Percentiles rank a stretch among this genome's conserved stretches.
Conservation (phyloP, 2,888 invertebrate species). For the Spatulosminthurus flaviceps region DNA sequence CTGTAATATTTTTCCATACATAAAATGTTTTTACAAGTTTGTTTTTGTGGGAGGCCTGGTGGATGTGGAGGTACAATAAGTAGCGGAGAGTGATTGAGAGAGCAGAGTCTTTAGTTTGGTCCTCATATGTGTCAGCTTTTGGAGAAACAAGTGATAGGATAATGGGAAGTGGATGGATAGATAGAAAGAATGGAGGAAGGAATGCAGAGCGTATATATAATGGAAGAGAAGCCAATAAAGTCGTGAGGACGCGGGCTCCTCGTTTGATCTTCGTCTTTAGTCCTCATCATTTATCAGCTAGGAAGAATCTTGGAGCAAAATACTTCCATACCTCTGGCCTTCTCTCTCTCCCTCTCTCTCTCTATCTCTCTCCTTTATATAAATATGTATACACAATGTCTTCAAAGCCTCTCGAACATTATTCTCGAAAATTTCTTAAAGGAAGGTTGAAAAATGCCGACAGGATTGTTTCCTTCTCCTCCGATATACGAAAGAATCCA, state of each 20-base stretch:
- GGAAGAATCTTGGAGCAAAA: too few species aligned
- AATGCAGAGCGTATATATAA: neutral
- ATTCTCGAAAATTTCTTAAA: neutral
- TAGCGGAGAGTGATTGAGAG: neutral
- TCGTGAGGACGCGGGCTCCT: constrained; percentile 36
- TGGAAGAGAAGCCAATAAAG: constrained; percentile 39
- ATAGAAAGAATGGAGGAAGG: constrained; percentile 1
- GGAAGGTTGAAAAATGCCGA: neutral
- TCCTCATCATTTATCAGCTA: constrained; percentile 27
- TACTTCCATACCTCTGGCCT: too few species aligned
- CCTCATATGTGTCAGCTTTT: neutral
- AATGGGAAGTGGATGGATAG: constrained; percentile 30
- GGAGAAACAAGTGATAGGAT: constrained; percentile 30
- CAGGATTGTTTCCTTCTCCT: too few species aligned
- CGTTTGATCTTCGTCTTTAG: constrained; percentile 39
- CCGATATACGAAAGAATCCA: too few species aligned
- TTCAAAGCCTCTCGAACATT: neutral
- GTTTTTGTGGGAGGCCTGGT: too few species aligned
- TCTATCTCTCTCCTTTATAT: too few species aligned
- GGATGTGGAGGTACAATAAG: too few species aligned
- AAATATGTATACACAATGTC: neutral
- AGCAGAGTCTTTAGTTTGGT: neutral
- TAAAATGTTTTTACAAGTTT: too few species aligned
- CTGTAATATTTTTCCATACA: too few species aligned
- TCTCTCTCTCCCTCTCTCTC: too few species aligned